Evolutionary conservation across 2,797 vertebrate species (phyloP).

Genomic region (Rhodeus uyekii): DNA sequence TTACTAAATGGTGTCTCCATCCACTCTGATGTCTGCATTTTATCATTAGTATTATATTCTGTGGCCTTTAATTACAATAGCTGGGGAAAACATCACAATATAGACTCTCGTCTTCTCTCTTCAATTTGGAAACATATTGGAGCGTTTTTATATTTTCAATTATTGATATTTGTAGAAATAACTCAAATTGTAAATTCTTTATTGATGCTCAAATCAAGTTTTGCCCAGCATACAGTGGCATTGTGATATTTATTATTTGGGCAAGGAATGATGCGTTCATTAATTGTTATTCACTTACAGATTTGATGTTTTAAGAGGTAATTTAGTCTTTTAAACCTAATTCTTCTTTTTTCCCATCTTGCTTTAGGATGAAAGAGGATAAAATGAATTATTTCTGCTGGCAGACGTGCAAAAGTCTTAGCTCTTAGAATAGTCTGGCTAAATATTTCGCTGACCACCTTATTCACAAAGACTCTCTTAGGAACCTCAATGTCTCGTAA

Average conservation of each 20-base stretch:
- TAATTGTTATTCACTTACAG: neutral
- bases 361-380: neutral
- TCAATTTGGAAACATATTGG: neutral
- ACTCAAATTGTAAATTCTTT: neutral
- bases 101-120: neutral
- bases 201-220: neutral
- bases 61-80: conserved; percentile 54
- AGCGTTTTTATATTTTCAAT: neutral
- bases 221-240: neutral
- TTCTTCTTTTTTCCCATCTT: neutral
- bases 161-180: neutral
- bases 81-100: conserved; percentile 23
- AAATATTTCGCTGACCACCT: conserved; percentile 8
- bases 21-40: conserved; percentile 60
- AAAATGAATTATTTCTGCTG: conserved; percentile 30
- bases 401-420: conserved; percentile 28
- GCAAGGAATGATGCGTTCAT: neutral
- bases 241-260: neutral
- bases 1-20: conserved; percentile 70
- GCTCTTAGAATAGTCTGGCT: conserved; percentile 29
- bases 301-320: neutral
- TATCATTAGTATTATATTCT: conserved; percentile 57
- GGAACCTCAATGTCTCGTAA: neutral
- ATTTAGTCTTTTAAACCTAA: neutral
- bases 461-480: conserved; percentile 1